phyloP scores from a whole-genome alignment of 2,888 invertebrate species.

The Sphecodes monilicornis region DNA sequence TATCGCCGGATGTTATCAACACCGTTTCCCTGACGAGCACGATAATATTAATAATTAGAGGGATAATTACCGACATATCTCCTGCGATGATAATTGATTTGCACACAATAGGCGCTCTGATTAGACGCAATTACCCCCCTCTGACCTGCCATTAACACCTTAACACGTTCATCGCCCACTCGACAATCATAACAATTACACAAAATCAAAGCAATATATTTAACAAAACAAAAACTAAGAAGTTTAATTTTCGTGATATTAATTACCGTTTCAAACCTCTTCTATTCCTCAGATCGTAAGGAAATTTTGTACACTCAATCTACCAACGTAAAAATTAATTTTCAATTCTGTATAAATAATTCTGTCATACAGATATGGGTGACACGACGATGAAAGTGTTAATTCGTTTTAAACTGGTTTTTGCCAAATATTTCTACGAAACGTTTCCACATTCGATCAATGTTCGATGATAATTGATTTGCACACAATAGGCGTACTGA shows the following conservation, averaged over 20 bases:
- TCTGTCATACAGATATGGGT: too few species aligned
- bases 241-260: too few species aligned
- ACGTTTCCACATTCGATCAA: neutral
- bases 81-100: slow-evolving; percentile 17
- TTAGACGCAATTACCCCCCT: neutral
- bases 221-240: too few species aligned
- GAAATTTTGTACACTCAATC: too few species aligned
- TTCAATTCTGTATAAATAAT: too few species aligned
- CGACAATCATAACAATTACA: too few species aligned
- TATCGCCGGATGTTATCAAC: slow-evolving; percentile 46
- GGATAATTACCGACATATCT: slow-evolving; percentile 46
- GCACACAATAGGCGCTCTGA: neutral
- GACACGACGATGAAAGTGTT: too few species aligned
- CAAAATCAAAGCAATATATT: too few species aligned
- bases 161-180: too few species aligned
- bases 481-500: neutral
- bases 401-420: neutral
- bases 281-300: too few species aligned
- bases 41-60: slow-evolving; percentile 62
- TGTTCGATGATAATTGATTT: slow-evolving; percentile 14
- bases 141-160: neutral
- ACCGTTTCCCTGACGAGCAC: slow-evolving; percentile 13
- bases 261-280: too few species aligned
- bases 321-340: too few species aligned
- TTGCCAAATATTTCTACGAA: neutral